Conservation (phyloP, 2,888 invertebrate species). For the Idaea straminata region DNA sequence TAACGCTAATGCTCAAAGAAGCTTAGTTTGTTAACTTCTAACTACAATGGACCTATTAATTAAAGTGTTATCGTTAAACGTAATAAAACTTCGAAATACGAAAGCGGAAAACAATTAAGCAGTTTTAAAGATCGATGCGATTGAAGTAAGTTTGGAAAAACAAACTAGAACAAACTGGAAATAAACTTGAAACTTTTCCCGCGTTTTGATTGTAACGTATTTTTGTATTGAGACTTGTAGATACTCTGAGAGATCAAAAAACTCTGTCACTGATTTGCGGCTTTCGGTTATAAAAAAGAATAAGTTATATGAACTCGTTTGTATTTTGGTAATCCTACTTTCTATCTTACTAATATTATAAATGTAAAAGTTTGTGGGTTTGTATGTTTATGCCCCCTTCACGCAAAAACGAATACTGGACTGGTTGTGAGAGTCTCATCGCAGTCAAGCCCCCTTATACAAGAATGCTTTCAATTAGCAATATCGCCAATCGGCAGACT, state of each 20-base stretch:
- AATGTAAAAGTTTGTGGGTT: too few species aligned
- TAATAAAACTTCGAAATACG: slow-evolving; percentile 16
- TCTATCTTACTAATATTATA: background rate
- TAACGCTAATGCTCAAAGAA: background rate
- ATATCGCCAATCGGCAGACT: too few species aligned
- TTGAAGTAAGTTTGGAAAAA: background rate
- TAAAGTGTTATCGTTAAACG: background rate
- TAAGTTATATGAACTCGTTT: background rate
- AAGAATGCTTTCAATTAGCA: too few species aligned
- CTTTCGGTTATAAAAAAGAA: background rate
- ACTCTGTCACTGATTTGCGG: background rate
- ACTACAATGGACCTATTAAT: background rate
- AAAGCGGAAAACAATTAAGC: slow-evolving; percentile 21
- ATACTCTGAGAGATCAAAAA: background rate
- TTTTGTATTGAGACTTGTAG: background rate
- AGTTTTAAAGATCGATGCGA: slow-evolving; percentile 2
- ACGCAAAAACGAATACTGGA: too few species aligned
- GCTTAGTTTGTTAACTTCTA: background rate
- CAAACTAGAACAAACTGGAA: background rate
- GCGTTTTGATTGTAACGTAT: background rate
- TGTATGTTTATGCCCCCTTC: too few species aligned
- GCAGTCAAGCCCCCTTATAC: too few species aligned
- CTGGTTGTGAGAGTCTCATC: too few species aligned
- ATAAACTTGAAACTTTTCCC: background rate
- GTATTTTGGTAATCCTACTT: background rate